phyloP scores from a whole-genome alignment of 2,797 vertebrate species.

The Pangasius macronema region DNA sequence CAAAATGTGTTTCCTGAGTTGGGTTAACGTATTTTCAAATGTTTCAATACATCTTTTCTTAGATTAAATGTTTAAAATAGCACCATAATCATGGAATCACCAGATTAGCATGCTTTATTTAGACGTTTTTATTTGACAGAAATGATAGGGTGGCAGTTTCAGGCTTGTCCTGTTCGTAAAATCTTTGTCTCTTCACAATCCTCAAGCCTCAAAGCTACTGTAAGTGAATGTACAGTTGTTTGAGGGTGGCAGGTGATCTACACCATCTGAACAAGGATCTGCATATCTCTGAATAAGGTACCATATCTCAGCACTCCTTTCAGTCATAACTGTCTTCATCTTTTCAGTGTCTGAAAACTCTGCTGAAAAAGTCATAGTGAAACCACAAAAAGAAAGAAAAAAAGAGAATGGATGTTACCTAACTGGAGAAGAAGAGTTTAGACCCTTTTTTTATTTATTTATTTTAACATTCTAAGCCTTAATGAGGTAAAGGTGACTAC shows the following conservation, averaged over 20 bases:
- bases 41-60: neutral
- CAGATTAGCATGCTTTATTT: conserved; percentile 11
- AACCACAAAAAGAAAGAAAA: neutral
- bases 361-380: neutral
- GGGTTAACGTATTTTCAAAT: neutral
- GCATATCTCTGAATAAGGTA: too few relatives aligned
- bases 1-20: neutral
- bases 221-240: conserved; percentile 22
- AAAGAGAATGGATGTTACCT: neutral
- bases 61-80: neutral
- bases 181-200: neutral
- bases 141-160: neutral
- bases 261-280: conserved; percentile 67
- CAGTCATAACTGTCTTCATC: neutral
- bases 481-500: neutral
- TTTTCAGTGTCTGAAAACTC: neutral
- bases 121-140: neutral
- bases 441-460: neutral
- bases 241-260: conserved; percentile 45
- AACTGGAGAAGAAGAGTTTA: neutral
- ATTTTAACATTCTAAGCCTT: neutral
- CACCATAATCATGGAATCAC: neutral
- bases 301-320: conserved; percentile 10
- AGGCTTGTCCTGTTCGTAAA: neutral
- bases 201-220: conserved; percentile 22